Conservation (phyloP, 2,888 invertebrate species). For the Troides oblongomaculatus region DNA sequence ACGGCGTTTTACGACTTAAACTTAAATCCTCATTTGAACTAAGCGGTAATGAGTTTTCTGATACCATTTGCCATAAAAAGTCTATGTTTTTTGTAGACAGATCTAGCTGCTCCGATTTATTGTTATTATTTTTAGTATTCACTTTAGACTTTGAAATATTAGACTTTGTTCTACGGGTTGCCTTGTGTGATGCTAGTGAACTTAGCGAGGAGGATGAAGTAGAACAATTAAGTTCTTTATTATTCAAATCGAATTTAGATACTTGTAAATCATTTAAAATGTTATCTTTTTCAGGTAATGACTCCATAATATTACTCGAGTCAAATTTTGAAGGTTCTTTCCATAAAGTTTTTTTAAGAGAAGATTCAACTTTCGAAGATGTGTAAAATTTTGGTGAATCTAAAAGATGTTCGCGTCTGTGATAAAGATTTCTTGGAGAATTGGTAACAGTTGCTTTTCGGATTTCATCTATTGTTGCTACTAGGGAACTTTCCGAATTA, state of each 20-base stretch:
- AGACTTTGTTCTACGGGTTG: conserved; percentile 52
- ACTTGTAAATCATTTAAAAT: conserved; percentile 49
- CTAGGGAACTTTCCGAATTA: conserved; percentile 80
- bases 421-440: conserved; percentile 79
- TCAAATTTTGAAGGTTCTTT: conserved; percentile 72
- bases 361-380: conserved; percentile 57
- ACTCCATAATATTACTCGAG: conserved; percentile 68
- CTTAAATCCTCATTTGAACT: conserved; percentile 59
- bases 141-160: conserved; percentile 44
- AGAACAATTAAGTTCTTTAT: conserved; percentile 48
- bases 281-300: conserved; percentile 68
- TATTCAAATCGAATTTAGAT: conserved; percentile 52
- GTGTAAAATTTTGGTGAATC: conserved; percentile 63
- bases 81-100: conserved; percentile 70
- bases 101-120: conserved; percentile 55
- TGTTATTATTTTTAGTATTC: conserved; percentile 54
- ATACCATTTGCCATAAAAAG: conserved; percentile 70
- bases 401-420: conserved; percentile 76
- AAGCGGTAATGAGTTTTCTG: conserved; percentile 58
- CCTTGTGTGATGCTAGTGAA: conserved; percentile 41
- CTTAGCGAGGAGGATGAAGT: conserved; percentile 40
- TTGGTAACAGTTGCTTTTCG: conserved; percentile 78
- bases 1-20: conserved; percentile 62
- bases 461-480: conserved; percentile 83
- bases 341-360: conserved; percentile 68